Percentiles rank a stretch among this genome's conserved stretches.
These are phyloP conservation scores for Limonius californicus DNA, from an alignment of 1,140 invertebrate species.

Conservation along the genomic window DNA sequence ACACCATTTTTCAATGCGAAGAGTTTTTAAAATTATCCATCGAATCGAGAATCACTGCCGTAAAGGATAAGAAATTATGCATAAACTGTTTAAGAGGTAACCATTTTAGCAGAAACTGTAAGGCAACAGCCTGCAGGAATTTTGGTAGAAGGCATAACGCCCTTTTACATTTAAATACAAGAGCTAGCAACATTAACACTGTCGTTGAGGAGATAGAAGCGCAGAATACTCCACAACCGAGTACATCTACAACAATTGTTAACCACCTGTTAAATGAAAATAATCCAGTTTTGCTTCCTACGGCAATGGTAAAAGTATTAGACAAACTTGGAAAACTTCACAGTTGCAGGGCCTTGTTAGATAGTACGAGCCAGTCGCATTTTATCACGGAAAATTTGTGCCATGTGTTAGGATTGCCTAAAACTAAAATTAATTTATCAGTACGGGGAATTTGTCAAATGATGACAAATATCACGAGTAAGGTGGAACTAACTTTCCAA, in stretches of 20 bases:
- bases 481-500: conserved; percentile 4
- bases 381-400: conserved; percentile 22
- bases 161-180: background rate
- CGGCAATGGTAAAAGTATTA: conserved; percentile 19
- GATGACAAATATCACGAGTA: background rate
- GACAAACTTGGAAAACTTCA: conserved; percentile 20
- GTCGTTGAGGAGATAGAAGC: background rate
- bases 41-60: no score
- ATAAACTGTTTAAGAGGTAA: background rate
- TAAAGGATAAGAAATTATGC: background rate
- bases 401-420: background rate
- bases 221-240: no score
- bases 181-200: background rate
- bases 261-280: background rate
- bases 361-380: conserved; percentile 20
- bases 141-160: background rate
- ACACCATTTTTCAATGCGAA: no score
- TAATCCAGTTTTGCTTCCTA: conserved; percentile 20
- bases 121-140: background rate
- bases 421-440: background rate
- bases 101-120: background rate
- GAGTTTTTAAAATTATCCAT: no score
- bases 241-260: background rate
- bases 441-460: conserved; percentile 8
- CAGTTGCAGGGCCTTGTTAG: conserved; percentile 24